Conservation (phyloP, 2,113 vertebrate genomes). For the Eupsittula cactorum region DNA sequence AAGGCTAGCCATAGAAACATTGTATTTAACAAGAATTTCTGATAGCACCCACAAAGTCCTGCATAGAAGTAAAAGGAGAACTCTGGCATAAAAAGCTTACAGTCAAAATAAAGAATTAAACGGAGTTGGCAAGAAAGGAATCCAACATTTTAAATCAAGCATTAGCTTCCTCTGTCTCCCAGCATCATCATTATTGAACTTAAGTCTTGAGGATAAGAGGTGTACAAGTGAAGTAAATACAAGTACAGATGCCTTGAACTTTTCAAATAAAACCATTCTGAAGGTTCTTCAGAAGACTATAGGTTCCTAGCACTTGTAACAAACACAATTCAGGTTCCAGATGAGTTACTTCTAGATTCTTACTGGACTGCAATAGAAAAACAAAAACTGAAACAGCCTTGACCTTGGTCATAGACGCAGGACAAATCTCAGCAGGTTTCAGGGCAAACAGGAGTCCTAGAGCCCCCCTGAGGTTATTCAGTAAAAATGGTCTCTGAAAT, state of each 20-base stretch:
- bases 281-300: not conserved
- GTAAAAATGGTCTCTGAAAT: not conserved
- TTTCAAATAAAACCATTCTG: not conserved
- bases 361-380: not conserved
- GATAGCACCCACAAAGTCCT: not conserved
- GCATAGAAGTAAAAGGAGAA: not conserved
- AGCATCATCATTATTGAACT: not conserved
- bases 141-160: not conserved
- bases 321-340: not conserved
- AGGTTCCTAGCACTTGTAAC: not conserved
- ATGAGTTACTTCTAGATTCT: not conserved
- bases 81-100: not conserved
- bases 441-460: not conserved
- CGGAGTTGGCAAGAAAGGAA: not conserved
- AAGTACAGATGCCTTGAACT: not conserved
- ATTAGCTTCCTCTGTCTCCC: not conserved
- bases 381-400: not conserved
- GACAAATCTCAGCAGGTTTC: not conserved
- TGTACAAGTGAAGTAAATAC: not conserved
- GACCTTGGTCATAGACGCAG: not conserved
- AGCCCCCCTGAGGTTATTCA: not conserved
- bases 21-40: not conserved
- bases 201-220: not conserved
- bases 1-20: not conserved
- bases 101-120: not conserved